Evolutionary conservation across 2,113 vertebrate species (phyloP).

Genomic region (Dascyllus trimaculatus): DNA sequence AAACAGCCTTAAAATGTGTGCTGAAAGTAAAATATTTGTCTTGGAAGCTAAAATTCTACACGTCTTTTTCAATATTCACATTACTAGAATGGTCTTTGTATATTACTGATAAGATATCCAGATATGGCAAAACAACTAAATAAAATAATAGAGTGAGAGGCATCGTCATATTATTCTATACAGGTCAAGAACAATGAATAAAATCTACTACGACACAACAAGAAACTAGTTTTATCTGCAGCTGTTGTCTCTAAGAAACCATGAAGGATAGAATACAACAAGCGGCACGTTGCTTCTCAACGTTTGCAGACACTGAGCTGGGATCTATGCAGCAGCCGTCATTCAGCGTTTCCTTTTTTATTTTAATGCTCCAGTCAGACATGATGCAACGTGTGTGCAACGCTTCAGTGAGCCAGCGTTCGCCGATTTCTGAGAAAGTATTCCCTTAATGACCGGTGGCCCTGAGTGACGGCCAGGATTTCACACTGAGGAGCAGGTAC

Average conservation of each 20-base stretch:
- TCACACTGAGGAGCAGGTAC: neutral
- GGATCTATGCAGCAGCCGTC: neutral
- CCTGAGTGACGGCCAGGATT: conserved; percentile 19
- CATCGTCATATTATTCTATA: neutral
- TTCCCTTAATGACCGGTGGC: conserved; percentile 12
- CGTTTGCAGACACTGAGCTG: conserved; percentile 6
- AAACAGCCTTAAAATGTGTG: too few species aligned
- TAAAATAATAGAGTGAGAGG: neutral
- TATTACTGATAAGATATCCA: too few species aligned
- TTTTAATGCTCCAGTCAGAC: conserved; percentile 45
- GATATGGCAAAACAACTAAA: too few species aligned
- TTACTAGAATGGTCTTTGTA: too few species aligned
- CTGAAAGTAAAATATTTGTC: too few species aligned
- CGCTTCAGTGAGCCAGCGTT: neutral
- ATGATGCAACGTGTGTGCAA: conserved; percentile 62
- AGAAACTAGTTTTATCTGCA: too few species aligned
- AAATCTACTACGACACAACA: too few species aligned
- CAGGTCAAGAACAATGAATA: neutral
- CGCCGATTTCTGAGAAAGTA: conserved; percentile 27
- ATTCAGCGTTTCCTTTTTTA: conserved; percentile 1
- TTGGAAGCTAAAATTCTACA: too few species aligned
- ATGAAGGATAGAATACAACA: neutral
- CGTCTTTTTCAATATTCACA: too few species aligned
- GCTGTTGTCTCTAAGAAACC: neutral
- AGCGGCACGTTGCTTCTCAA: conserved; percentile 7